These are phyloP conservation scores for Batillaria attramentaria DNA, from an alignment of 1,140 invertebrate species.

Conservation along the genomic window DNA sequence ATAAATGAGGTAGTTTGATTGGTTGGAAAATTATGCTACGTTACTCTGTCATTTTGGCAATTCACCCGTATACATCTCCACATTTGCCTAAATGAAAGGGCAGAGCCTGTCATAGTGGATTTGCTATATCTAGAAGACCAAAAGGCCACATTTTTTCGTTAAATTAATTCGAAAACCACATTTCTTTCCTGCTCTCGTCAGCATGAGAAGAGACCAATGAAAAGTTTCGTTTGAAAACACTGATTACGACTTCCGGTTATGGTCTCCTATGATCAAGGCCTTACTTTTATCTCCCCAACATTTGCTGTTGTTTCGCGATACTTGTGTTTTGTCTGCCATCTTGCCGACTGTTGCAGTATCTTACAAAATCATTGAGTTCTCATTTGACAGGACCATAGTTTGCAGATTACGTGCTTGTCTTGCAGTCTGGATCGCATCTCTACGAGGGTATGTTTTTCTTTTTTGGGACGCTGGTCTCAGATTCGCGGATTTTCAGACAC, in stretches of 20 bases:
- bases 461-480: no score
- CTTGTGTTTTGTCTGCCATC: neutral
- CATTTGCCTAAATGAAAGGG: neutral
- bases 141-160: neutral
- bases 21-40: neutral
- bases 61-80: neutral
- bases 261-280: neutral
- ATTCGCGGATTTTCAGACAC: no score
- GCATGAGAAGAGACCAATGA: neutral
- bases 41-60: neutral
- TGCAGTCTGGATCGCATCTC: neutral
- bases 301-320: neutral
- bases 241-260: constrained; percentile 15
- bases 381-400: neutral
- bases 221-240: neutral
- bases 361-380: neutral
- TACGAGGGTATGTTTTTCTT: no score
- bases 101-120: neutral
- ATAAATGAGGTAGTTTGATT: neutral
- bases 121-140: neutral
- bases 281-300: neutral
- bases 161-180: neutral
- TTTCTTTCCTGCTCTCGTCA: neutral
- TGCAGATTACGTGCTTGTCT: neutral
- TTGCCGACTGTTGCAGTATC: neutral